Evolutionary conservation across 1,140 invertebrate genomes (phyloP).

Genomic region (Drosophila bocqueti): DNA sequence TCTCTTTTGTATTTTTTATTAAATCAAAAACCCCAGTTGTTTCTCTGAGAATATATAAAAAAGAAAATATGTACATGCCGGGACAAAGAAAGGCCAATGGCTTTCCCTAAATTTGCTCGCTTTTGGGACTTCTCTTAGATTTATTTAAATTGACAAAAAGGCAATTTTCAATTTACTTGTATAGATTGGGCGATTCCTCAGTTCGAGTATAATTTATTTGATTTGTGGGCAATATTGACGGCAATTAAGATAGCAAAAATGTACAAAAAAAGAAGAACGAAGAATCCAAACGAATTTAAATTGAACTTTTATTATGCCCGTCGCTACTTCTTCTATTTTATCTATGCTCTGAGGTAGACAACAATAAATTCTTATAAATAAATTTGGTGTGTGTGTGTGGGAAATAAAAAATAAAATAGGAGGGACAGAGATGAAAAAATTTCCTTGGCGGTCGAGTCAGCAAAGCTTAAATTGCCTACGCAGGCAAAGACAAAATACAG

Average conservation of each 20-base stretch:
- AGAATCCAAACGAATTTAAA: constrained; percentile 57
- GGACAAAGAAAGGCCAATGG: constrained; percentile 1
- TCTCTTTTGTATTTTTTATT: not conserved
- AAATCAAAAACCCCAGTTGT: not conserved
- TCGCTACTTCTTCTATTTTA: constrained; percentile 46
- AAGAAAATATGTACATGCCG: not conserved
- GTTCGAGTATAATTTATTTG: constrained; percentile 52
- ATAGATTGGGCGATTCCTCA: constrained; percentile 1
- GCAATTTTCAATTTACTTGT: constrained; percentile 36
- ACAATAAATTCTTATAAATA: constrained; percentile 79
- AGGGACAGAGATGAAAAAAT: constrained; percentile 22
- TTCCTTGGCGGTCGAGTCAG: constrained; percentile 66
- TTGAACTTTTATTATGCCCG: constrained; percentile 59
- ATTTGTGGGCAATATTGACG: constrained; percentile 68
- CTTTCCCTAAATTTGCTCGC: constrained; percentile 1
- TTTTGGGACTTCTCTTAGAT: constrained; percentile 5
- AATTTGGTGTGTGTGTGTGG: constrained; percentile 17
- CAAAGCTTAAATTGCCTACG: constrained; percentile 75
- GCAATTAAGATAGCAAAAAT: constrained; percentile 54
- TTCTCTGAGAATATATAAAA: not conserved
- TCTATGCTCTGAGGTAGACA: constrained; percentile 75
- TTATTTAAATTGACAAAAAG: constrained; percentile 37
- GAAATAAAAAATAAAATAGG: constrained; percentile 49
- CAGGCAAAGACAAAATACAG: constrained; percentile 41
- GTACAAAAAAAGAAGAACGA: constrained; percentile 13